Base-by-base conservation (phyloP, 2,888 invertebrate genomes). In the Papilio elwesi region DNA sequence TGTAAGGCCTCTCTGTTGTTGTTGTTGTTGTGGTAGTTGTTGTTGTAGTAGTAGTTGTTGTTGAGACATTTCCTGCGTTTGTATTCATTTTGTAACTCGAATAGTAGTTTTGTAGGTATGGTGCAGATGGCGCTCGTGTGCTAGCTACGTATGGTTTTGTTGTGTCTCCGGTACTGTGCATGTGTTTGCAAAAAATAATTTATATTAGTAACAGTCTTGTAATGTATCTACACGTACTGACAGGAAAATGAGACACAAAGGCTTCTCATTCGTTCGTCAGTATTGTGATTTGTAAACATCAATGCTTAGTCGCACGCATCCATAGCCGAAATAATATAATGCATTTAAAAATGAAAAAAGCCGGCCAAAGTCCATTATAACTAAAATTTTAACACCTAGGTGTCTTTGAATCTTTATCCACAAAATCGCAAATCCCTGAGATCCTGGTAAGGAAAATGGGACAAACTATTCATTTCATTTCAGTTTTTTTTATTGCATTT, bases 121-220 rank as follows among this genome's bases (percentile, higher is more conserved):
- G 78, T 79, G 52, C 70, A 52, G 82, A 81, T 82, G 87, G 82
- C 79, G 86, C 82, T 81, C 86, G 75, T 75, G 91, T 90, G 81
- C 87, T 92, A 86, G 86, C 78, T 83, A 88, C 85, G 85, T 90
- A 93, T 81, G 92, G 90, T 84, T 90, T 87, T 87, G 93, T 93
- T 70, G 90, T 90, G 74, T 85, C 92, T 87, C 92, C 92, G 81
- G 87, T 88, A 89, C 93, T 93, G 90, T 86, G 72, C 77, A 80
- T 81, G 83, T 83, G 79, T 84, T 80, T 79, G 82, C 82, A 82
- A 84, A 80, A 87, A 84, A 85, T 81, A 80, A 76, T 66, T 73
- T 47, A 80, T 75, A 90, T 92, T 92, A 90, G 85, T 88, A 83
- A 78, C 65, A 71, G 75, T 74, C 78, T 81, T 77, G 78, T 75